Percentiles rank a stretch among this genome's conserved stretches.
phyloP scores from a whole-genome alignment of 2,113 vertebrate species.

The Caloenas nicobarica region DNA sequence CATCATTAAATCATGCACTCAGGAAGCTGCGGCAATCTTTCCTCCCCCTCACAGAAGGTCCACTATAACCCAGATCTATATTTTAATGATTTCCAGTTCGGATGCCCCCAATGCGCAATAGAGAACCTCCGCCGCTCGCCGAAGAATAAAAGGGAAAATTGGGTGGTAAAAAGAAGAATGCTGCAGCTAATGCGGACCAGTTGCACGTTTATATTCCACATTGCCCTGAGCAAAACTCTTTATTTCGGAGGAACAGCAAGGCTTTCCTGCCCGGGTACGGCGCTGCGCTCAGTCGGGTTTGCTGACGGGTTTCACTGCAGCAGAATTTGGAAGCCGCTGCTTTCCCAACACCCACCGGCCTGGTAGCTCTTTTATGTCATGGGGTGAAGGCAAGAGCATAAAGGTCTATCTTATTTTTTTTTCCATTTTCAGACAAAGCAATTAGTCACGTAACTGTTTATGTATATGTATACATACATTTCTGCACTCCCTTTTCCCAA shows the following conservation, averaged over 20 bases:
- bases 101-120: conserved; percentile 29
- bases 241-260: conserved; percentile 61
- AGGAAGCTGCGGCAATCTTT: conserved; percentile 74
- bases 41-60: conserved; percentile 73
- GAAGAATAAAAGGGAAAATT: conserved; percentile 63
- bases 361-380: too few relatives aligned
- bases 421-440: neutral
- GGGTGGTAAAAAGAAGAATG: conserved; percentile 71
- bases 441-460: neutral
- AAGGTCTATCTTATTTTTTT: rapidly evolving
- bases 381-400: neutral
- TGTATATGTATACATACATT: too few relatives aligned
- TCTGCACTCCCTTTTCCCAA: neutral
- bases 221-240: conserved; percentile 72
- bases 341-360: neutral
- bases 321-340: conserved; percentile 49
- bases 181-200: conserved; percentile 69
- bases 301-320: conserved; percentile 62
- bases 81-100: conserved; percentile 78
- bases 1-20: conserved; percentile 71
- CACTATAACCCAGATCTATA: conserved; percentile 68
- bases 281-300: conserved; percentile 64
- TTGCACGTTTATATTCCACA: conserved; percentile 67
- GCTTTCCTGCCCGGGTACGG: conserved; percentile 10
- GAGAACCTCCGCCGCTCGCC: conserved; percentile 45